Evolutionary conservation across 2,888 invertebrate genomes (phyloP), one percentile per base, ranked within the genome.

Genomic region (Drosophila barbarae): DNA sequence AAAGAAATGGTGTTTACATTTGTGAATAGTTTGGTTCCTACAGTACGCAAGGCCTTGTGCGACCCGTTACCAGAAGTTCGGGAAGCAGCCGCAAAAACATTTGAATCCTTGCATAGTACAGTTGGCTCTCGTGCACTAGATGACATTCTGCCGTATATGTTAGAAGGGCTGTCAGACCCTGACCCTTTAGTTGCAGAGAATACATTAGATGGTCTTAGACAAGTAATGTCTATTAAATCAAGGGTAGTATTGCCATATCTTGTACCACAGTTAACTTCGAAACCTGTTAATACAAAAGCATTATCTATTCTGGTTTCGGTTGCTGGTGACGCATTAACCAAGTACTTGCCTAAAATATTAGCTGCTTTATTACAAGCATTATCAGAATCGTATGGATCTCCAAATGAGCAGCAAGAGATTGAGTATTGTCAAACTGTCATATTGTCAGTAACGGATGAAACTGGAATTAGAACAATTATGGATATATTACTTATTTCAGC

Each of bases 201-300:
- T 86, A 96, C 98, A 10, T 91, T 99, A 72, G 99, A 99, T 88
- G 99, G 99, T 21, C 91, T 99, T 75, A 93, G 96, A 63, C 98
- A 98, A 92, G 96, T 99, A 39, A 98, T 99, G 97, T 94, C 96
- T 13, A 96, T 98, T 61, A 99, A 98, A 90, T 97, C 98, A 0
- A 92, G 96, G 76, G 98, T 97, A 0, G 98, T 99, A 57, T 91
- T 99, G 75, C 99, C 99, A 1, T 98, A 98, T 90, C 92, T 99
- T 69, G 95, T 99, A 68, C 99, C 99, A 5, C 95, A 98, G 90
- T 90, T 99, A 85, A 98, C 97, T 0, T 93, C 94, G 8, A 92
- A 93, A 7, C 97, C 97, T 21, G 95, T 96, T 8, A 97, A 98
- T 90, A 96, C 98, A 13, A 95, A 96, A 90, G 98, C 98, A 0